Conservation (phyloP, 2,888 invertebrate genomes). For the Pyrocoelia pectoralis region DNA sequence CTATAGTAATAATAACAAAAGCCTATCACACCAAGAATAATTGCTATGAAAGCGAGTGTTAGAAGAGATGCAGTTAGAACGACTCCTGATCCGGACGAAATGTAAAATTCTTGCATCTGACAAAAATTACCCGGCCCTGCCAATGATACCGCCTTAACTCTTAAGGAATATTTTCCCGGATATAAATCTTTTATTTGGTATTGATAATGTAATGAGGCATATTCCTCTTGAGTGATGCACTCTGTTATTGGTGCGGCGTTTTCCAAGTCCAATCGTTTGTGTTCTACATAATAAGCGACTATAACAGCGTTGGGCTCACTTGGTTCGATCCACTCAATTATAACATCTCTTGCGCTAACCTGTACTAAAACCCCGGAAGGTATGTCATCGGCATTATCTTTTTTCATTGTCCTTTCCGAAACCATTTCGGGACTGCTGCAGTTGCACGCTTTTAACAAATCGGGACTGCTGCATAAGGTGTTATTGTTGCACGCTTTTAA, state of each 20-base stretch:
- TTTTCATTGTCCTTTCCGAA: constrained; percentile 61
- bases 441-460: constrained; percentile 68
- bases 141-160: constrained; percentile 67
- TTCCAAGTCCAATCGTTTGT: constrained; percentile 56
- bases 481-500: constrained; percentile 67
- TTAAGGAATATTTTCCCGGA: constrained; percentile 66
- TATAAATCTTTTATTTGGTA: constrained; percentile 55
- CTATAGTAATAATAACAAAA: constrained; percentile 40
- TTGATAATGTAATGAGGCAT: constrained; percentile 45
- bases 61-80: constrained; percentile 5
- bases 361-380: constrained; percentile 40
- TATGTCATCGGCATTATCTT: constrained; percentile 58
- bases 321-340: constrained; percentile 67
- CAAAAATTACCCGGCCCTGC: constrained; percentile 63
- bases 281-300: constrained; percentile 68
- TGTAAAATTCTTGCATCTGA: constrained; percentile 38
- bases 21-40: constrained; percentile 42
- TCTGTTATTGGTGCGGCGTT: constrained; percentile 53
- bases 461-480: constrained; percentile 61
- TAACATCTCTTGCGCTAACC: constrained; percentile 38
- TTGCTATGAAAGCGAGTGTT: constrained; percentile 41
- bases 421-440: constrained; percentile 62
- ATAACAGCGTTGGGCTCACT: constrained; percentile 70
- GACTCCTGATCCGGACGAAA: constrained; percentile 25
- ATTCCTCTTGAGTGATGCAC: constrained; percentile 62